Conservation (phyloP, 2,888 invertebrate genomes). For the Bibio marci region DNA sequence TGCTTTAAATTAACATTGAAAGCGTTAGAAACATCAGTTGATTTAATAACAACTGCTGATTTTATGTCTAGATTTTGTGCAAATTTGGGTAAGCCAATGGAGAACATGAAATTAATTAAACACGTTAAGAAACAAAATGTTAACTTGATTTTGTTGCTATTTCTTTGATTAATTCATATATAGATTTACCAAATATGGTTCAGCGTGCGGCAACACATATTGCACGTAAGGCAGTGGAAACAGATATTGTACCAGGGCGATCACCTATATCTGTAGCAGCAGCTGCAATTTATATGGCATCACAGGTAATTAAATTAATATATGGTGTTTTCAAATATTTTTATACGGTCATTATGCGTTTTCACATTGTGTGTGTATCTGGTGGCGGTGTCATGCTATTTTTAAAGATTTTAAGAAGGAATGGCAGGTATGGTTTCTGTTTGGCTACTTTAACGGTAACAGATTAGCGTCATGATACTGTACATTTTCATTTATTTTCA, state of each 20-base stretch:
- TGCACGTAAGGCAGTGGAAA: slow-evolving; percentile 87
- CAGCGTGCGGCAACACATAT: slow-evolving; percentile 93
- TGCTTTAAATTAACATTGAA: slow-evolving; percentile 96
- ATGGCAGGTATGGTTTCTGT: background rate
- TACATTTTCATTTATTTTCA: no score
- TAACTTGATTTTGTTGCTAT: background rate
- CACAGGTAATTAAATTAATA: slow-evolving; percentile 44
- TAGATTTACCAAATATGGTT: slow-evolving; percentile 60
- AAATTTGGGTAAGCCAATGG: slow-evolving; percentile 46
- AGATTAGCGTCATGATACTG: no score
- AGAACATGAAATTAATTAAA: background rate
- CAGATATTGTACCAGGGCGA: slow-evolving; percentile 93
- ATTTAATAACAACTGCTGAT: slow-evolving; percentile 94
- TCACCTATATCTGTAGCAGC: slow-evolving; percentile 98
- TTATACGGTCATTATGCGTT: background rate
- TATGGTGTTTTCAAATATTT: slow-evolving; percentile 3
- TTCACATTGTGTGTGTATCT: background rate
- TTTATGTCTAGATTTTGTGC: slow-evolving; percentile 99
- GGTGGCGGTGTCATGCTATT: background rate
- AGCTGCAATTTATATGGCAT: slow-evolving; percentile 99
- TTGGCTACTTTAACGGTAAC: no score
- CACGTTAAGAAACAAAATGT: background rate
- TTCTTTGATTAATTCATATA: slow-evolving; percentile 4
- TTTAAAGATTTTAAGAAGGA: background rate
- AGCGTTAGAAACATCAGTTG: slow-evolving; percentile 90